phyloP scores from a whole-genome alignment of 2,888 invertebrate genomes.

The Tiliacea aurago region DNA sequence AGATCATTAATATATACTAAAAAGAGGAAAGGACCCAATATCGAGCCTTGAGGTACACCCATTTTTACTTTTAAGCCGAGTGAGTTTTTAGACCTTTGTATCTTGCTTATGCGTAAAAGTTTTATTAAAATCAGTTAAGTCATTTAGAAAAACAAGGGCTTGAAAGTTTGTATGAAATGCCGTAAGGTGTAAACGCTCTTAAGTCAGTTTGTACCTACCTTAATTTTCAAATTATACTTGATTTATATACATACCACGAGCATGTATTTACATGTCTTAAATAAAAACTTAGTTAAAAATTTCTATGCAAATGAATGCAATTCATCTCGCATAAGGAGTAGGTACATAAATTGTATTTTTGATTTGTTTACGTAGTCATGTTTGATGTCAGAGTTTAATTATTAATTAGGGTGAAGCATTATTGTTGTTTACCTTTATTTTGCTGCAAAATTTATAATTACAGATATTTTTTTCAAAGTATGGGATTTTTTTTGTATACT shows the following conservation, averaged over 20 bases:
- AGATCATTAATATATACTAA: no score
- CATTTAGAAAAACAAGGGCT: no score
- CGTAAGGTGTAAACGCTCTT: no score
- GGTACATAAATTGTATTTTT: conserved; percentile 57
- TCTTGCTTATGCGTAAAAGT: no score
- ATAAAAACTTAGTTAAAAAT: conserved; percentile 42
- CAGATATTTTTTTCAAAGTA: background rate
- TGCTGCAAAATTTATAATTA: background rate
- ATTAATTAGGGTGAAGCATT: conserved; percentile 36
- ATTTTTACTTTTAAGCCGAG: no score
- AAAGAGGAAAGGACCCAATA: no score
- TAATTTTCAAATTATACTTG: conserved; percentile 17
- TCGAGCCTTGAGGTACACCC: no score
- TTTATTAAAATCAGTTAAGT: no score
- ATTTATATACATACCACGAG: conserved; percentile 41
- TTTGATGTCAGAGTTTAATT: conserved; percentile 49
- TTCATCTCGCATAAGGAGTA: conserved; percentile 51
- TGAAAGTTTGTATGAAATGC: no score
- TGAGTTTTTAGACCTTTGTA: no score
- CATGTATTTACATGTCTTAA: conserved; percentile 44
- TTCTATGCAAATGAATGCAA: conserved; percentile 62
- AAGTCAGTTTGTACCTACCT: background rate
- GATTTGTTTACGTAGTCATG: conserved; percentile 50
- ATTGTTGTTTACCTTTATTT: background rate
- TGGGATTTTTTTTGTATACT: background rate